phyloP scores from a whole-genome alignment of 2,888 invertebrate species.

The Liposcelis brunnea region DNA sequence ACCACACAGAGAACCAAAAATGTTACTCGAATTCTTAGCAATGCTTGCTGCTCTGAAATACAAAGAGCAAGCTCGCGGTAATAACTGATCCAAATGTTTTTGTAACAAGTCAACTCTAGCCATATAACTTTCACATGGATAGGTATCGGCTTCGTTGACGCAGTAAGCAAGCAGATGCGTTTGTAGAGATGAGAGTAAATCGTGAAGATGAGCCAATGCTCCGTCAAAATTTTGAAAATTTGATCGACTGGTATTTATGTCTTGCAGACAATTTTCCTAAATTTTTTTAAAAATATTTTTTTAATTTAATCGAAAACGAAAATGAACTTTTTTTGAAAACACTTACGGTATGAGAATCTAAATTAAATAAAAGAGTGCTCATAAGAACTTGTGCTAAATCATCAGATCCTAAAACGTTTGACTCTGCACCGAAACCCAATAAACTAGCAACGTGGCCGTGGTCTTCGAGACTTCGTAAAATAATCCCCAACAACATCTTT shows the following conservation, averaged over 20 bases:
- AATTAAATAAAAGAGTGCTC: constrained; percentile 35
- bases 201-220: constrained; percentile 28
- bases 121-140: constrained; percentile 19
- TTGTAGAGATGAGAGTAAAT: constrained; percentile 37
- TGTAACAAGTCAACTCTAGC: constrained; percentile 21
- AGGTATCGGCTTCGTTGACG: constrained; percentile 17
- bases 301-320: too few species aligned
- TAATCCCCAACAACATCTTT: constrained; percentile 39
- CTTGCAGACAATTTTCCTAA: constrained; percentile 25
- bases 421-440: constrained; percentile 29
- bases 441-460: constrained; percentile 37
- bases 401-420: constrained; percentile 9
- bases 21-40: not conserved
- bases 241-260: constrained; percentile 20
- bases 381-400: constrained; percentile 32
- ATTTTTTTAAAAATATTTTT: too few species aligned
- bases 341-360: constrained; percentile 34
- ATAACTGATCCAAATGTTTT: constrained; percentile 22
- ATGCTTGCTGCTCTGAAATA: not conserved
- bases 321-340: too few species aligned
- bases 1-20: constrained; percentile 1
- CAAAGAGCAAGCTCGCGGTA: constrained; percentile 17
- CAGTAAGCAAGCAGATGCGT: constrained; percentile 39
- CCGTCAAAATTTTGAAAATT: constrained; percentile 17
- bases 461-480: constrained; percentile 41